Percentiles rank a stretch among this genome's conserved stretches.
Evolutionary conservation across 2,797 vertebrate species (phyloP).

Genomic region (Sphenodon punctatus): DNA sequence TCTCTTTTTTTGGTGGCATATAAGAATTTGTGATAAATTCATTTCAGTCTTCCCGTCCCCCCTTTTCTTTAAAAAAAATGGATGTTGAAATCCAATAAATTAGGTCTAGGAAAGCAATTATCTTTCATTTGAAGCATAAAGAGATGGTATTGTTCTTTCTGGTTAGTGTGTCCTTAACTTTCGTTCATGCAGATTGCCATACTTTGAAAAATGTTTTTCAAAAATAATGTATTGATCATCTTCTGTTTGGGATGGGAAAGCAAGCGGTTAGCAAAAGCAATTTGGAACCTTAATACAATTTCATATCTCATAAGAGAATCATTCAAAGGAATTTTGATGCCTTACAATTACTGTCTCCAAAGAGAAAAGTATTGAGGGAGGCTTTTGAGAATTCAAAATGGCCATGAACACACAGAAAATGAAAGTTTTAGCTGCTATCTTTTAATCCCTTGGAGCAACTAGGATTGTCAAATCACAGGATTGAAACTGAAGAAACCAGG

Average conservation of each 20-base stretch:
- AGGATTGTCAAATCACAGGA: not conserved
- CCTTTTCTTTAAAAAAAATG: too few relatives aligned
- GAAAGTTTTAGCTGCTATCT: not conserved
- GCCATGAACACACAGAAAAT: not conserved
- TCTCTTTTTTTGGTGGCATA: not conserved
- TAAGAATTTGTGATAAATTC: slow-evolving; percentile 1
- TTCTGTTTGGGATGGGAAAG: slow-evolving; percentile 1
- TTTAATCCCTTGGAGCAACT: not conserved
- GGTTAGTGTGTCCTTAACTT: slow-evolving; percentile 23
- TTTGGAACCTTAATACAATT: not conserved
- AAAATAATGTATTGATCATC: slow-evolving; percentile 31
- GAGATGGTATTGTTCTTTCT: not conserved
- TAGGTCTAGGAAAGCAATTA: slow-evolving; percentile 1
- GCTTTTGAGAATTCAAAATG: not conserved
- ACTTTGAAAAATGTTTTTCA: slow-evolving; percentile 22
- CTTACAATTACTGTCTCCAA: not conserved
- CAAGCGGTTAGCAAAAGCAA: slow-evolving; percentile 12
- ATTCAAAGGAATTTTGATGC: not conserved
- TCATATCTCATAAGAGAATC: slow-evolving; percentile 2
- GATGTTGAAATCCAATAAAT: not conserved
- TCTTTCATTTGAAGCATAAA: slow-evolving; percentile 9
- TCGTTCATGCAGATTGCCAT: slow-evolving; percentile 37
- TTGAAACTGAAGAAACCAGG: not conserved
- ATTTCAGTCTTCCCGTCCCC: not conserved
- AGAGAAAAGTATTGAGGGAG: not conserved